Base-by-base conservation (phyloP, 2,113 vertebrate species). In the Galeopterus variegatus region DNA sequence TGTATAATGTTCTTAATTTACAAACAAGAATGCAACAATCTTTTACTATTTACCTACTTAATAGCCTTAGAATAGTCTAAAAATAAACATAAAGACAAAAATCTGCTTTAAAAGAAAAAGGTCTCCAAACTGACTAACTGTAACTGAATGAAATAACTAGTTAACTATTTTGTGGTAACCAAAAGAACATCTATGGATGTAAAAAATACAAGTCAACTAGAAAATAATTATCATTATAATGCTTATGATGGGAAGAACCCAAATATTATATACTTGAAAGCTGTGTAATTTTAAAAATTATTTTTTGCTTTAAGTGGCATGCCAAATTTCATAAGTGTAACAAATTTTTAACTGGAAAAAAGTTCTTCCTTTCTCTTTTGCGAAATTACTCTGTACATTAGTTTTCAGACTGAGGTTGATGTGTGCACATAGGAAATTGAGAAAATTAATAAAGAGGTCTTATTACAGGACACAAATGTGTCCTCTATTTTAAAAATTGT, bases 331-430 rank as follows among this genome's bases (percentile, higher is more conserved):
- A 0, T 36, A 89, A 33, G 50, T 52, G 60, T 56, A 95, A 90
- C 64, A 93, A 58, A 80, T 62, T 92, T 94, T 80, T 95, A 93
- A 48, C 4, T 45, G 60, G 65, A 86, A 90, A 81, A 81, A 93
- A 36, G 14, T 41, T 93, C 19, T 73, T n/a, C 18, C 50, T 65
- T 41, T 41, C 41, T 41, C 41, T 41, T 45, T 54, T 84, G 23
- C 7, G 75, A 92, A 92, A 69, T 60, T 65, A 69, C 67, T 81
- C 11, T 24, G 19, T 33, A 5, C n/a, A 70, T 70, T 83, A 58
- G 62, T 92, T 85, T 92, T 86, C 54, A 76, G 64, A 65, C 3
- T 62, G 77, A 94, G 75, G 12, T 33, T 77, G 41, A 10, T 54
- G 77, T 65, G 19, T 95, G 62, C 13, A 86, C 12, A 76, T 0